Evolutionary conservation across 2,113 vertebrate species (phyloP), one percentile per base, ranked within the genome.

Genomic region (Argyrosomus japonicus): DNA sequence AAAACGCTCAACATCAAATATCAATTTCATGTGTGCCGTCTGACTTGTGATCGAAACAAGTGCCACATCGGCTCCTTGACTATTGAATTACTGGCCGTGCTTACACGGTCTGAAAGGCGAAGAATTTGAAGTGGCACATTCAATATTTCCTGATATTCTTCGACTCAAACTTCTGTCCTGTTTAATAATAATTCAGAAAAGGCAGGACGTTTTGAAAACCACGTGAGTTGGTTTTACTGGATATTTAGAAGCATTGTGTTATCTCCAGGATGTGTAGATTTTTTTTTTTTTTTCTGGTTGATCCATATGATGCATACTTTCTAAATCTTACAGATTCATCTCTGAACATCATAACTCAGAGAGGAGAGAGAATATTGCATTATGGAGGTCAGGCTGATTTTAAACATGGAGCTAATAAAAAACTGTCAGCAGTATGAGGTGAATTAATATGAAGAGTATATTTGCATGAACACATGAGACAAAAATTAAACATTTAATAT

Each of bases 381-480:
- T 27, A 17, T 29, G 15, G 36, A 80, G 68, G 48, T 68, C 62
- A 69, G 25, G 10, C 2, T 51, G 4, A 43, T 79, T 76, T 63
- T 40, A 47, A 67, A 69, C 60, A 53, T 23, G 45, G 54, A 54
- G 32, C 9, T 12, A 48, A 72, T 11, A 80, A n/a, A 45, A n/a
- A 10, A 56, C 21, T 23, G 25, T 1, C 53, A 32, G 57, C 6
- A 60, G 21, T 21, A 45, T 72, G 4, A 53, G 23, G 19, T 19
- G 6, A 13, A 50, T 62, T 21, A 8, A 25, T 43, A 54, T 69
- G 6, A 68, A 51, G 1, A 17, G 7, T 40, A 19, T 10, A 4
- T 56, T 69, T 43, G 50, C 32, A 27, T 17, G 6, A 48, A 54
- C 65, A 29, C 23, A 36, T 25, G 8, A 50, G 18, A 23, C 21